Evolutionary conservation across 2,888 invertebrate genomes (phyloP).

Genomic region (Seira musarum): DNA sequence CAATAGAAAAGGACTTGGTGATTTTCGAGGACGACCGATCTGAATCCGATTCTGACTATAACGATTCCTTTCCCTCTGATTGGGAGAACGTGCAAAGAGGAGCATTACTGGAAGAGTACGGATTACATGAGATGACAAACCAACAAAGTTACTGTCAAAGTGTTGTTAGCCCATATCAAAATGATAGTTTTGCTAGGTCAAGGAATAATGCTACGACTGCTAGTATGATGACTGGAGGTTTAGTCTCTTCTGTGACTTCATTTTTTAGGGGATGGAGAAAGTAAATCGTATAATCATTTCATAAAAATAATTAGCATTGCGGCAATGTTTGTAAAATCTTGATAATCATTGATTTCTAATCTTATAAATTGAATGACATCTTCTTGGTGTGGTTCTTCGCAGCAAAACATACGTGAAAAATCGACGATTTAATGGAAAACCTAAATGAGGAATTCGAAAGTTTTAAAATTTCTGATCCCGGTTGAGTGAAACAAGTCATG

Average conservation of each 20-base stretch:
- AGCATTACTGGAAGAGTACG: constrained; percentile 64
- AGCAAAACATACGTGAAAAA: too few species aligned
- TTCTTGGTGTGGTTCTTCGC: too few species aligned
- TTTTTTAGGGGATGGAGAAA: constrained; percentile 66
- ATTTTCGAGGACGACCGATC: constrained; percentile 76
- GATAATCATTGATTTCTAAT: too few species aligned
- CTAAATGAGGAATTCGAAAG: too few species aligned
- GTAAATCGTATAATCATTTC: too few species aligned
- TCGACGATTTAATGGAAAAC: too few species aligned
- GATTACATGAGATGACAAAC: constrained; percentile 64
- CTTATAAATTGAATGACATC: too few species aligned
- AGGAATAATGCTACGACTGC: constrained; percentile 40
- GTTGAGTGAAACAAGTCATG: too few species aligned
- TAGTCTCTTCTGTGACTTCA: constrained; percentile 64
- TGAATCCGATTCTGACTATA: constrained; percentile 78
- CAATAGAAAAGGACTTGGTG: constrained; percentile 77
- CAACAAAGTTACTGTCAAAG: constrained; percentile 50
- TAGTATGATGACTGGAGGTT: constrained; percentile 60
- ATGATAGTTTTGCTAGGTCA: constrained; percentile 61
- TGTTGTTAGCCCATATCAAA: constrained; percentile 43
- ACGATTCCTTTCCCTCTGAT: constrained; percentile 83
- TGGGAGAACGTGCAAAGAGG: constrained; percentile 81
- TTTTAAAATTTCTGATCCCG: too few species aligned
- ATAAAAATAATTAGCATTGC: too few species aligned
- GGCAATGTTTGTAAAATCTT: too few species aligned